phyloP scores from a whole-genome alignment of 1,140 invertebrate genomes.

The Coenobita brevimanus region DNA sequence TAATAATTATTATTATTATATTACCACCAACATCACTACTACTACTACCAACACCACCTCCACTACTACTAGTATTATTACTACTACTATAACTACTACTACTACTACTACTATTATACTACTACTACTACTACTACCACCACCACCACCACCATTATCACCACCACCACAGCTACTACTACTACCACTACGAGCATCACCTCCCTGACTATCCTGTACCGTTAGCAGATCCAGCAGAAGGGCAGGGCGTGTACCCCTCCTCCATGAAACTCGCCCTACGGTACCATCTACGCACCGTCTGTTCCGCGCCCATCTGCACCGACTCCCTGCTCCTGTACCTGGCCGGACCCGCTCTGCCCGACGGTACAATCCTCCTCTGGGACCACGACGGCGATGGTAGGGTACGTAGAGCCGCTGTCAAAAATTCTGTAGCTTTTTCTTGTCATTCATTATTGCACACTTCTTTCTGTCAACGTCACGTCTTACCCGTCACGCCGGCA shows the following conservation, averaged over 20 bases:
- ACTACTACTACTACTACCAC: background rate
- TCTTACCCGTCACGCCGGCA: background rate
- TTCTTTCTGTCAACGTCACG: too few relatives aligned
- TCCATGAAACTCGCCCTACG: slow-evolving; percentile 75
- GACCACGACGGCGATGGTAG: slow-evolving; percentile 76
- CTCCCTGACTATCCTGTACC: background rate
- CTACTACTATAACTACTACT: background rate
- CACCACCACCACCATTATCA: background rate
- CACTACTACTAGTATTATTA: too few relatives aligned
- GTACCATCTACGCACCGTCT: slow-evolving; percentile 75
- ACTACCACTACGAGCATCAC: background rate
- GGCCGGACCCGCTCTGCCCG: slow-evolving; percentile 75
- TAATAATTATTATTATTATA: too few relatives aligned
- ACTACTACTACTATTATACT: too few relatives aligned
- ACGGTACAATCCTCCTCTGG: slow-evolving; percentile 76
- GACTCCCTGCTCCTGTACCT: slow-evolving; percentile 77
- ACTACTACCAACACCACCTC: too few relatives aligned
- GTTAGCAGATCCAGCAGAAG: slow-evolving; percentile 65
- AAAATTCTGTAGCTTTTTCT: background rate
- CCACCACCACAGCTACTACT: too few relatives aligned
- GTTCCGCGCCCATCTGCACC: slow-evolving; percentile 74
- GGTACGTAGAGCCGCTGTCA: slow-evolving; percentile 71
- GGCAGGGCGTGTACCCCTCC: slow-evolving; percentile 73
- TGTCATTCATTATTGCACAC: too few relatives aligned
- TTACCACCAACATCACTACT: too few relatives aligned